These are phyloP conservation scores for Protaetia brevitarsis DNA, from an alignment of 1,140 invertebrate species.

Conservation along the genomic window DNA sequence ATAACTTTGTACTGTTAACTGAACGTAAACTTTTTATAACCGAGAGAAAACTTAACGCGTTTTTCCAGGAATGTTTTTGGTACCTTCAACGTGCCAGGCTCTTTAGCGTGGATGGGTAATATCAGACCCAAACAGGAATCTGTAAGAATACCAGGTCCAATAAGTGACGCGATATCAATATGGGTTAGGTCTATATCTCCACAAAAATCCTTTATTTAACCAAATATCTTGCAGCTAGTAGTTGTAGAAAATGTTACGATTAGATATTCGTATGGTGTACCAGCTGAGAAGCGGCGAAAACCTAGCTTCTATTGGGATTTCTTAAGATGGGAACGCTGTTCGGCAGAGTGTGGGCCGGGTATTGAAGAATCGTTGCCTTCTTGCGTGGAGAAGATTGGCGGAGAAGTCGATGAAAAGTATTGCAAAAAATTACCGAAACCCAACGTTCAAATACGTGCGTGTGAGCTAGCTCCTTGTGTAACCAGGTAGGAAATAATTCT, in stretches of 20 bases:
- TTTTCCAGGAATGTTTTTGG: conserved; percentile 42
- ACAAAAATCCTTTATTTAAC: background rate
- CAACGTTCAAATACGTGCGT: conserved; percentile 40
- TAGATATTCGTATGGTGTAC: conserved; percentile 41
- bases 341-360: conserved; percentile 54
- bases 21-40: background rate
- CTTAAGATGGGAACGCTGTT: conserved; percentile 53
- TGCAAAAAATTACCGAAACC: conserved; percentile 39
- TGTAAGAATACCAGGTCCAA: conserved; percentile 43
- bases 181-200: conserved; percentile 33
- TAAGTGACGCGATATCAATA: conserved; percentile 38
- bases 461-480: conserved; percentile 42
- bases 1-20: background rate
- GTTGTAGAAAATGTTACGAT: conserved; percentile 42
- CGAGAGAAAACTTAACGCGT: background rate
- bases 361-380: conserved; percentile 43
- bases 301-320: conserved; percentile 43
- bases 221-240: conserved; percentile 31
- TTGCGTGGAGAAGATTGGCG: conserved; percentile 43
- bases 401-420: conserved; percentile 43
- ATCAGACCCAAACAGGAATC: conserved; percentile 44
- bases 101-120: conserved; percentile 46
- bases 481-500: conserved; percentile 37
- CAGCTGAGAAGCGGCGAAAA: conserved; percentile 19
- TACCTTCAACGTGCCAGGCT: conserved; percentile 45